Evolutionary conservation across 37 sponge, comb jelly and placozoan genomes (phyloP).

Genomic region (Theonella swinhoei): DNA sequence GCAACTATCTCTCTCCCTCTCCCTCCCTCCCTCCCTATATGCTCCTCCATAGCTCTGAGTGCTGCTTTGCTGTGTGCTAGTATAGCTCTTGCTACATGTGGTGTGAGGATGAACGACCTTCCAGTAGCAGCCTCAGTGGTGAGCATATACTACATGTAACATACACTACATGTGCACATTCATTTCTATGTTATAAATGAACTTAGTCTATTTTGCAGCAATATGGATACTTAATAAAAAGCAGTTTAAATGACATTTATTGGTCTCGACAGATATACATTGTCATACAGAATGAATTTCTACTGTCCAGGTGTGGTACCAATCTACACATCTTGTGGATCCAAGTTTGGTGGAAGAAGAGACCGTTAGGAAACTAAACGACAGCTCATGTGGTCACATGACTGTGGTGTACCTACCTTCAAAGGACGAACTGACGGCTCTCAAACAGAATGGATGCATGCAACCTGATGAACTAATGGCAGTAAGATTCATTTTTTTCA

Average conservation of each 20-base stretch:
- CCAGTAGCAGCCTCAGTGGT: constrained; percentile 71
- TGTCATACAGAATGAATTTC: too few relatives aligned
- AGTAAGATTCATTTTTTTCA: constrained; percentile 12
- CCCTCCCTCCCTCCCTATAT: neutral
- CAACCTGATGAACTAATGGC: constrained; percentile 4
- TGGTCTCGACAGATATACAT: too few relatives aligned
- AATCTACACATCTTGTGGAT: constrained; percentile 25
- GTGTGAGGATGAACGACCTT: constrained; percentile 59
- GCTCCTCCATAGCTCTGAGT: constrained; percentile 57
- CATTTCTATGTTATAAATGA: too few relatives aligned
- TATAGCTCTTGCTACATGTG: constrained; percentile 55
- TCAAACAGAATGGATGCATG: constrained; percentile 48
- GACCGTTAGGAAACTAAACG: constrained; percentile 1
- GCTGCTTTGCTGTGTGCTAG: constrained; percentile 48
- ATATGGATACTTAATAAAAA: too few relatives aligned
- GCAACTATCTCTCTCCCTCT: too few relatives aligned
- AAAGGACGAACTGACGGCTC: constrained; percentile 36
- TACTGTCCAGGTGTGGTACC: too few relatives aligned
- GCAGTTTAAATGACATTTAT: too few relatives aligned
- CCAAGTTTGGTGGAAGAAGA: constrained; percentile 46
- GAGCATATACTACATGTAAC: neutral
- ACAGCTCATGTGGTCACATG: constrained; percentile 4
- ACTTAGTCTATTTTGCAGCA: too few relatives aligned
- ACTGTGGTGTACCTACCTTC: constrained; percentile 55
- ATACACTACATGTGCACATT: too few relatives aligned